Evolutionary conservation across 2,888 invertebrate genomes (phyloP), one percentile per base, ranked within the genome.

Genomic region (Cetonia aurata): DNA sequence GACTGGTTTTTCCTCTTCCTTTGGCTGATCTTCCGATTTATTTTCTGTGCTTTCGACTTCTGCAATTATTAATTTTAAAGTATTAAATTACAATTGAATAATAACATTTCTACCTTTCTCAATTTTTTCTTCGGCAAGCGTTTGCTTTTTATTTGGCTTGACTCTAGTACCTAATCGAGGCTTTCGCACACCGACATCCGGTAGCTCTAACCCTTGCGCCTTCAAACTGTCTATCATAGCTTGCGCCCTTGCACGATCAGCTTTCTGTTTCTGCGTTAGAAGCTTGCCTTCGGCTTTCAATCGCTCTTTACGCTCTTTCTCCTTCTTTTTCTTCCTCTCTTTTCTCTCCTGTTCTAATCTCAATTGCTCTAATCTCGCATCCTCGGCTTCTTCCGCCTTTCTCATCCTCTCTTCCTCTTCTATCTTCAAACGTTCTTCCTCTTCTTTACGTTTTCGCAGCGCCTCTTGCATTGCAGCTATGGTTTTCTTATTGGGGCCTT

Each of bases 241-340:
- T 83, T 95, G 94, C 6, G 96, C 96, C 75, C 96, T 88, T 0
- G 94, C 93, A 73, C 93, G 90, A 78, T 96, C 96, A 75, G 94
- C 94, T 82, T 96, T 97, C 82, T 99, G 97, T 83, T 97, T 97
- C 0, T 95, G 92, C 1, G 97, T 97, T 71, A 98, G 85, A 41
- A 96, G 87, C 85, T 96, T 98, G 1, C 99, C 99, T 86, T 98
- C 98, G n/a, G 95, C 95, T 84, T 98, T 98, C 77, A 96, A 87
- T 80, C 96, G 89, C 79, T 96, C 96, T 84, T 95, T 96, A 60
- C 94, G 89, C 81, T 97, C 97, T 80, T 95, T 96, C 85, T 97
- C 96, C 80, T 94, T 95, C 79, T 93, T 92, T 82, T 96, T 98
- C 83, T 93, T 96, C 80, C 90, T 91, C 75, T 95, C 95, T 81